These are phyloP conservation scores for Himalopsyche anomala DNA, from an alignment of 2,888 invertebrate genomes.

Conservation along the genomic window DNA sequence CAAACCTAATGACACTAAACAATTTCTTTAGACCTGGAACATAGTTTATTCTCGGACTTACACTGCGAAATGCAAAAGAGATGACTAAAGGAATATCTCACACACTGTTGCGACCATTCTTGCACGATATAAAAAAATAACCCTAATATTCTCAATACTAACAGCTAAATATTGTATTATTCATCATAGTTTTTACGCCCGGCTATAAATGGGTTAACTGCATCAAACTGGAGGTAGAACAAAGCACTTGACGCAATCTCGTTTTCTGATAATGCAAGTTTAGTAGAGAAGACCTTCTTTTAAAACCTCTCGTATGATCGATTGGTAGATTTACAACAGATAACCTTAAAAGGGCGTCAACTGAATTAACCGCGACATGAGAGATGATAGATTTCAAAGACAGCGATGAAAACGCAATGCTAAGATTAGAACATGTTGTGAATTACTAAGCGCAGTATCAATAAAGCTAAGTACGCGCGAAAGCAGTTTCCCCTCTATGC, in stretches of 20 bases:
- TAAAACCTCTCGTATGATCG: conserved; percentile 49
- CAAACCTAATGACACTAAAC: too few relatives aligned
- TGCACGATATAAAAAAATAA: too few relatives aligned
- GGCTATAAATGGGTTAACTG: conserved; percentile 13
- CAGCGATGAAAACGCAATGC: conserved; percentile 28
- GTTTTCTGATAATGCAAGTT: conserved; percentile 32
- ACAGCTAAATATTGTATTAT: too few relatives aligned
- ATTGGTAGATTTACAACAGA: conserved; percentile 48
- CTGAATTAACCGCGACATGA: conserved; percentile 52
- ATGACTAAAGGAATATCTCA: too few relatives aligned
- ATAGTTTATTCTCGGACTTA: too few relatives aligned
- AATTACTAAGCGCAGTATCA: background rate
- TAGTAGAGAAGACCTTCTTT: conserved; percentile 13
- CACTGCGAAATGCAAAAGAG: too few relatives aligned
- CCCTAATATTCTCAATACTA: too few relatives aligned
- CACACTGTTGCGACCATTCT: too few relatives aligned
- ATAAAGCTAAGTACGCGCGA: background rate
- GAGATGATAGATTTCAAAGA: conserved; percentile 35
- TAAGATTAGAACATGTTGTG: conserved; percentile 4
- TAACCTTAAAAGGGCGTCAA: conserved; percentile 55
- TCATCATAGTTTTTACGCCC: too few relatives aligned
- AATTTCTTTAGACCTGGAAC: too few relatives aligned
- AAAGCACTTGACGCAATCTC: conserved; percentile 49
- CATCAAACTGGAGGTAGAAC: conserved; percentile 42
- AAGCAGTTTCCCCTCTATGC: too few relatives aligned